A percentile compares a stretch with the other conserved stretches of the same genome.
phyloP scores from a whole-genome alignment of 2,797 vertebrate species.

The Chelon labrosus region DNA sequence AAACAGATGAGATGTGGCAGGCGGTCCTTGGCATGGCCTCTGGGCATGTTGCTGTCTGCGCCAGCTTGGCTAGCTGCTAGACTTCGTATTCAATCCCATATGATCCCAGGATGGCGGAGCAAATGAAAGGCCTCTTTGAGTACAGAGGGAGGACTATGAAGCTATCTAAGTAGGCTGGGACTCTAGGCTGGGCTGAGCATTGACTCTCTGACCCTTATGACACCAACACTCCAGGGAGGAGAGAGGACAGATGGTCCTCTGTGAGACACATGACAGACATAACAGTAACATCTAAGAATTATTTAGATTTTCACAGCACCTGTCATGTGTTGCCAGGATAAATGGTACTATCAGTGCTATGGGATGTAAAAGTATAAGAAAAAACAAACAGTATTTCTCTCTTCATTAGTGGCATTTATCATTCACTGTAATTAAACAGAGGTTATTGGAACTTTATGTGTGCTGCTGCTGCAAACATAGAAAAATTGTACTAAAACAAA shows the following conservation, averaged over 20 bases:
- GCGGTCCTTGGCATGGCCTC: constrained; percentile 70
- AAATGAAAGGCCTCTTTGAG: constrained; percentile 77
- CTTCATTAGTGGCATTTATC: not conserved
- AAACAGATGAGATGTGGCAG: constrained; percentile 77
- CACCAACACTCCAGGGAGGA: constrained; percentile 13
- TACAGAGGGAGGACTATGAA: constrained; percentile 35
- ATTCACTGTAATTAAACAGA: not conserved
- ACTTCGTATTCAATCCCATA: constrained; percentile 62
- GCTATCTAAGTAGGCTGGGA: constrained; percentile 56
- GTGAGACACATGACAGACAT: not conserved
- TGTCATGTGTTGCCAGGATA: not conserved
- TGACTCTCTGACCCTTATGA: constrained; percentile 52
- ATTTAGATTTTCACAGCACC: not conserved
- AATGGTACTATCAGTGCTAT: not conserved
- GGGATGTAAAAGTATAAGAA: not conserved
- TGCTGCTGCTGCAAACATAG: no score
- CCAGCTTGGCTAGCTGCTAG: constrained; percentile 64
- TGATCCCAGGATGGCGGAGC: constrained; percentile 64
- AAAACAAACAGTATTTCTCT: not conserved
- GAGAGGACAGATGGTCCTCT: not conserved
- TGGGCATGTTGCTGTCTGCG: constrained; percentile 59
- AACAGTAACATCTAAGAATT: not conserved
- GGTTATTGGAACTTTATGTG: not conserved
- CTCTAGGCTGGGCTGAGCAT: constrained; percentile 27
- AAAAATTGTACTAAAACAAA: no score